These are phyloP conservation scores for Tromatobia lineatoria DNA, from an alignment of 2,888 invertebrate genomes.

Conservation along the genomic window DNA sequence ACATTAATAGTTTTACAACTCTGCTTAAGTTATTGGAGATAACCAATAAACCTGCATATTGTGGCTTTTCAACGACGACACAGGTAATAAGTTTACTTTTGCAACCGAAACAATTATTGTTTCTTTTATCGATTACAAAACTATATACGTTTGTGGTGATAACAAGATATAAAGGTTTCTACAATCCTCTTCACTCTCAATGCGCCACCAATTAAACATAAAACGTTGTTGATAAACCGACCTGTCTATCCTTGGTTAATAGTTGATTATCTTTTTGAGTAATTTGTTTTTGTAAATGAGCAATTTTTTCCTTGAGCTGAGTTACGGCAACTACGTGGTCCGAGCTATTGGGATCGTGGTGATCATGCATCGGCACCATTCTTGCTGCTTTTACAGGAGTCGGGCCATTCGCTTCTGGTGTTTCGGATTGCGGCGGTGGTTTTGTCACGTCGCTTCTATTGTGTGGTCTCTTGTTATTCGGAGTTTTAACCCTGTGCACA, in stretches of 20 bases:
- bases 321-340: slow-evolving; percentile 98
- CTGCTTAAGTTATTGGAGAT: no score
- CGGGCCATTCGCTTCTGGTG: slow-evolving; percentile 86
- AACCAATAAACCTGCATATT: no score
- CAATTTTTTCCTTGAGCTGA: slow-evolving; percentile 97
- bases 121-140: no score
- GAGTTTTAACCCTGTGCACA: slow-evolving; percentile 87
- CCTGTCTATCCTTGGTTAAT: slow-evolving; percentile 96
- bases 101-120: no score
- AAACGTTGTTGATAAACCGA: slow-evolving; percentile 81
- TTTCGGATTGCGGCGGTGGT: slow-evolving; percentile 84
- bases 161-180: no score
- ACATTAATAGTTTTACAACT: no score
- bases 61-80: no score
- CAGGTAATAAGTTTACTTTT: no score
- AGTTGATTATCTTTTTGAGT: slow-evolving; percentile 94
- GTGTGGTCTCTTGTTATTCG: slow-evolving; percentile 89
- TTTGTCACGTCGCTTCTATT: slow-evolving; percentile 89
- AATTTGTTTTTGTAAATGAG: slow-evolving; percentile 95
- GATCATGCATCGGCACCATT: slow-evolving; percentile 84
- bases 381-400: slow-evolving; percentile 86
- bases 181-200: no score
- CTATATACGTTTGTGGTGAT: no score
- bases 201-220: not conserved
- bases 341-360: slow-evolving; percentile 93